Evolutionary conservation across 2,797 vertebrate species (phyloP).

Genomic region (Acanthornis magna): DNA sequence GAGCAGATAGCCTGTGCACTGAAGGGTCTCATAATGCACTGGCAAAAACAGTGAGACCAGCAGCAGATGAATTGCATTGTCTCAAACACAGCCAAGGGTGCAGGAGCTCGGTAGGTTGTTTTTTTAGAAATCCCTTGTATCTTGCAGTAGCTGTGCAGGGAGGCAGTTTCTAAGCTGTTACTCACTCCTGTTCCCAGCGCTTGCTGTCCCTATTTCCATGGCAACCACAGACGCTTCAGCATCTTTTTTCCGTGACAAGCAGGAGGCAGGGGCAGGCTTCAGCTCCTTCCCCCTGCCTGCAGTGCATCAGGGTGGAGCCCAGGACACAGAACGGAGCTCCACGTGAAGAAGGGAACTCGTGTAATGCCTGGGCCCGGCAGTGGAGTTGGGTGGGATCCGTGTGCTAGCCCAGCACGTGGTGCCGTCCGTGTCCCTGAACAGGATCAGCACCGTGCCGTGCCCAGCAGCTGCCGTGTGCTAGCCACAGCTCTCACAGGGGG

Average conservation of each 20-base stretch:
- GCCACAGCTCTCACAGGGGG: background rate
- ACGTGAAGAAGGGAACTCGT: accelerated
- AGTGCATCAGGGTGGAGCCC: background rate
- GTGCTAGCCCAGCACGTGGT: too few species aligned
- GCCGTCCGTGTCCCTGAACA: accelerated
- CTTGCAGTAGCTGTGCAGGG: background rate
- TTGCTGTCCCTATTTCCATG: background rate
- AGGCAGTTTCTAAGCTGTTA: background rate
- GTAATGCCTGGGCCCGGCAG: background rate
- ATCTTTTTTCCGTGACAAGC: background rate
- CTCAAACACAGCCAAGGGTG: accelerated
- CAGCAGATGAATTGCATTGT: background rate
- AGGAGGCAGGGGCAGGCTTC: background rate
- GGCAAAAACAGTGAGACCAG: background rate
- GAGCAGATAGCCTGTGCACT: background rate
- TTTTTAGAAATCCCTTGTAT: background rate
- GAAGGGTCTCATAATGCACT: background rate
- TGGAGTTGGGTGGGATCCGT: background rate
- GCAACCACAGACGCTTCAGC: background rate
- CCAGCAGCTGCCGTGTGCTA: background rate
- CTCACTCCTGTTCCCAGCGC: background rate
- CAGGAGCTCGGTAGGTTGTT: background rate
- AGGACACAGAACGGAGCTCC: background rate
- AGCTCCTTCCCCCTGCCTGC: background rate
- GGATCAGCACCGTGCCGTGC: background rate